Evolutionary conservation across 2,888 invertebrate genomes (phyloP), one percentile per base, ranked within the genome.

Genomic region (Liopterus haemorrhoidalis): DNA sequence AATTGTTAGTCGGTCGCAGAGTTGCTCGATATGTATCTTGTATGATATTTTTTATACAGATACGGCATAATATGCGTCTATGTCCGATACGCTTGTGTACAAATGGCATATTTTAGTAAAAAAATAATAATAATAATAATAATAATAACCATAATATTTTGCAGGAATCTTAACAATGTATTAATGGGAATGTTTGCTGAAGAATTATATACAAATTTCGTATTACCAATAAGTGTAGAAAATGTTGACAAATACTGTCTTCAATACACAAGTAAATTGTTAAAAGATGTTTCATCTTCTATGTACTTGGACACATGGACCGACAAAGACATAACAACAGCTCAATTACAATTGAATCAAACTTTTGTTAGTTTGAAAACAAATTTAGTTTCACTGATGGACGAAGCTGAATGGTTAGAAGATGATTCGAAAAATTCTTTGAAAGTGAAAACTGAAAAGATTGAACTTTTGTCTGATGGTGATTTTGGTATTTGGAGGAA

Each of bases 121-220:
- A n/a, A n/a, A n/a, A n/a, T n/a, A n/a, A n/a, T n/a, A n/a, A n/a
- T n/a, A n/a, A n/a, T n/a, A n/a, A n/a, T n/a, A n/a, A n/a, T n/a
- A n/a, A n/a, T n/a, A n/a, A n/a, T n/a, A n/a, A n/a, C n/a, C n/a
- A n/a, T n/a, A 12, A 18, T 45, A 16, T 48, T 49, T 55, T 48
- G 33, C 30, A 58, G 59, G 36, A 40, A 50, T 46, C 35, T 58
- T 15, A 53, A 55, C 31, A 57, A 61, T 31, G 53, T 51, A n/a
- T 35, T 61, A 4, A 41, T 61, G 20, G 52, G 55, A 27, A 56
- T 60, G 38, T 58, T 56, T 32, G 56, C 58, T 1, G 41, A 54
- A 24, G 54, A 59, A 37, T 40, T 61, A 1, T 61, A 57, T 39
- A 48, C 55, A 36, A 55, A 59, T 20, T 49, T 56, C 11, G 55